These are phyloP conservation scores for Oreochromis spilurus DNA, from an alignment of 2,113 vertebrate genomes.

Conservation along the genomic window DNA sequence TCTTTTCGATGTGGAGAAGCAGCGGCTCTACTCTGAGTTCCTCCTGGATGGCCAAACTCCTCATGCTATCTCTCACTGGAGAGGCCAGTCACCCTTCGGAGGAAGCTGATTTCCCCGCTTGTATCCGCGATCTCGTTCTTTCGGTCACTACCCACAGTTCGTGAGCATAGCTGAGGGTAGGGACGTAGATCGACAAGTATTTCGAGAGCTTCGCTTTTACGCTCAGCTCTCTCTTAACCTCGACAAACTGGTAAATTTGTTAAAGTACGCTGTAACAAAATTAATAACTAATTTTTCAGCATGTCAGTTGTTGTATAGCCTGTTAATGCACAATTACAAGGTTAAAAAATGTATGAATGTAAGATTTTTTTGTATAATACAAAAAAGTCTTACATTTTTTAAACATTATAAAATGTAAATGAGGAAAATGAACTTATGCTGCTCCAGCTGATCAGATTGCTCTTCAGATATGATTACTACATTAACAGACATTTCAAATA, in stretches of 20 bases:
- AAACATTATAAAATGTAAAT: background rate
- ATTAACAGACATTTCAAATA: background rate
- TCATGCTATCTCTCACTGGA: background rate
- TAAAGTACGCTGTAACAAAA: background rate
- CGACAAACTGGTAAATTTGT: background rate
- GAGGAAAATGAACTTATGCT: background rate
- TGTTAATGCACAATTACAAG: fast-evolving
- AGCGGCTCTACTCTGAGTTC: fast-evolving
- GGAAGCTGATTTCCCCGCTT: background rate
- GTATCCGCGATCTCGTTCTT: fast-evolving
- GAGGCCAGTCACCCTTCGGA: background rate
- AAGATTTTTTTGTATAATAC: background rate
- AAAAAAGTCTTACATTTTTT: background rate
- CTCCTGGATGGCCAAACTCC: background rate
- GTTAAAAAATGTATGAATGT: background rate
- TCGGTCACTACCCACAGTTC: background rate
- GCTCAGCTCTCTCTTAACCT: background rate
- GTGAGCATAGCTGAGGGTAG: background rate
- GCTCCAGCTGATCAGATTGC: background rate
- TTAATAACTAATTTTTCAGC: background rate
- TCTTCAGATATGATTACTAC: background rate
- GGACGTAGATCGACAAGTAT: background rate
- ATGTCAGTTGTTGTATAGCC: background rate
- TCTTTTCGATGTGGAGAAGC: background rate
- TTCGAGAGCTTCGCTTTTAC: background rate